Evolutionary conservation across 2,888 invertebrate genomes (phyloP).

Genomic region (Chloromyia formosa): DNA sequence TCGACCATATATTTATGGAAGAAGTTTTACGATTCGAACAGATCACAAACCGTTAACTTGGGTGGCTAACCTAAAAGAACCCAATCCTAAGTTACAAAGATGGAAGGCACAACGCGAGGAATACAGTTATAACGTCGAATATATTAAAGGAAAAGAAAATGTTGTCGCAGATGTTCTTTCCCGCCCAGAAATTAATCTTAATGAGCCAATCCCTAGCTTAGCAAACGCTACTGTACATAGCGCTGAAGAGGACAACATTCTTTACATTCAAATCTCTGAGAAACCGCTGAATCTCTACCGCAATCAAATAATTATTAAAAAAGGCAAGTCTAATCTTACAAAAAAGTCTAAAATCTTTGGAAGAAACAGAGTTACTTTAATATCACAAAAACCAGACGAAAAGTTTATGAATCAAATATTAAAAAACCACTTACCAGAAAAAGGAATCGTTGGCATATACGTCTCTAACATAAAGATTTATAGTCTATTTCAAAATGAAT

Average conservation of each 20-base stretch:
- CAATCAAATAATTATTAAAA: conserved; percentile 18
- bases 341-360: background rate
- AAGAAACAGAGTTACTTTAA: background rate
- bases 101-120: background rate
- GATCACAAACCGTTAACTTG: conserved; percentile 1
- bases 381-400: background rate
- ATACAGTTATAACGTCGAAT: background rate
- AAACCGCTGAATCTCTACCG: background rate
- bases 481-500: background rate
- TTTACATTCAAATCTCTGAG: conserved; percentile 23
- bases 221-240: conserved; percentile 5
- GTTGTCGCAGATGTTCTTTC: background rate
- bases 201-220: no score
- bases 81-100: background rate
- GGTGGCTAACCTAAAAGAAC: background rate
- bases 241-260: background rate
- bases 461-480: background rate
- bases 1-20: background rate
- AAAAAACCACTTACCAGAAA: conserved; percentile 22
- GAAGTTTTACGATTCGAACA: background rate
- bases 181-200: background rate
- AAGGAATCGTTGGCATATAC: conserved; percentile 4
- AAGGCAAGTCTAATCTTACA: background rate
- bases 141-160: background rate
- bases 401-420: background rate